These are phyloP conservation scores for Eupeodes corollae DNA, from an alignment of 1,140 invertebrate species.

Conservation along the genomic window DNA sequence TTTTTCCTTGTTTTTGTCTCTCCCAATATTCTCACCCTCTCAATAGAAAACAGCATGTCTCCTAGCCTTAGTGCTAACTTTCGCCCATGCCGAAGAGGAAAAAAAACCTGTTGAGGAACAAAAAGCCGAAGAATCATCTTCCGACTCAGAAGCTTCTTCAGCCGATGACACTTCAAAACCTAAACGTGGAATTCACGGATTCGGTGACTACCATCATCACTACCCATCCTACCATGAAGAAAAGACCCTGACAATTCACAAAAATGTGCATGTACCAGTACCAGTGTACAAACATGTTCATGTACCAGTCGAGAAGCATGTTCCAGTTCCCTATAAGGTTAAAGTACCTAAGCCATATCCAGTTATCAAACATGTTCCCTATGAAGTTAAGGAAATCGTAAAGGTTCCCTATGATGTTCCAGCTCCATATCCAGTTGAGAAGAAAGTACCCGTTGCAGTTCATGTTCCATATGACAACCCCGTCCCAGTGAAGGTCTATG, in stretches of 20 bases:
- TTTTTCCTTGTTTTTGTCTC: too few relatives aligned
- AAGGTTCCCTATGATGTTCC: slow-evolving; percentile 51
- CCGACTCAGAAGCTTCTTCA: slow-evolving; percentile 35
- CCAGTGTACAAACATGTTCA: slow-evolving; percentile 47
- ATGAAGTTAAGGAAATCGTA: slow-evolving; percentile 49
- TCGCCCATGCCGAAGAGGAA: slow-evolving; percentile 32
- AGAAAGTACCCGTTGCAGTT: slow-evolving; percentile 50
- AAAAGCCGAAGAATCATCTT: slow-evolving; percentile 27
- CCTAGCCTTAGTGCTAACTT: slow-evolving; percentile 40
- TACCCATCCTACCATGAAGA: slow-evolving; percentile 40
- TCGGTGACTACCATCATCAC: slow-evolving; percentile 36
- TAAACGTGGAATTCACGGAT: slow-evolving; percentile 50
- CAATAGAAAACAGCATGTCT: slow-evolving; percentile 38
- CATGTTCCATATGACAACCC: slow-evolving; percentile 51
- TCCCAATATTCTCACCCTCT: too few relatives aligned
- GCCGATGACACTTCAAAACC: slow-evolving; percentile 49
- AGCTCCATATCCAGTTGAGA: slow-evolving; percentile 54
- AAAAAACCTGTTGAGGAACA: slow-evolving; percentile 38
- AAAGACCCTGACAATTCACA: slow-evolving; percentile 64
- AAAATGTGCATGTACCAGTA: slow-evolving; percentile 54
- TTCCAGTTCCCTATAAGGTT: slow-evolving; percentile 47
- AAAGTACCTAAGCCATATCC: slow-evolving; percentile 48
- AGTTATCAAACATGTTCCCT: slow-evolving; percentile 50
- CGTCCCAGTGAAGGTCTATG: slow-evolving; percentile 54
- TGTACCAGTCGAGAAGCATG: slow-evolving; percentile 45